A percentile compares a stretch with the other conserved stretches of the same genome.
Conservation (phyloP, 2,797 vertebrate genomes). For the Fistularia commersonii region DNA sequence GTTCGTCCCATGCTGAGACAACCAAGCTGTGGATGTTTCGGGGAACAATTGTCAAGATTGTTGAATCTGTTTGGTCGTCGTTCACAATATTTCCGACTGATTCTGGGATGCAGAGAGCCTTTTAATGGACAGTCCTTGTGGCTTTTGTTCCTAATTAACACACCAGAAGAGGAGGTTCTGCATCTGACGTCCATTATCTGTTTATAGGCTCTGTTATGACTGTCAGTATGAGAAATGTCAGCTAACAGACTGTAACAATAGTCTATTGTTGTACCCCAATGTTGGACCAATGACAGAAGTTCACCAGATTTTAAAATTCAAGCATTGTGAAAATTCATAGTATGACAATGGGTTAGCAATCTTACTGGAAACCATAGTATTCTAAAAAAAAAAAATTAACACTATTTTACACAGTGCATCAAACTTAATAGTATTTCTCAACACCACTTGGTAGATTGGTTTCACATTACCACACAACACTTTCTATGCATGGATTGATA, state of each 20-base stretch:
- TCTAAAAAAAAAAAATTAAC: too few species aligned
- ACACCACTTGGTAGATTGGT: too few species aligned
- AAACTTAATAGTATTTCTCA: too few species aligned
- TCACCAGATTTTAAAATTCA: too few species aligned
- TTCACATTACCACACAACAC: too few species aligned
- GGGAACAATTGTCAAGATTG: conserved; percentile 56
- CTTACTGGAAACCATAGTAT: too few species aligned
- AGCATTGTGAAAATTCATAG: too few species aligned
- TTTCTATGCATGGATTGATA: too few species aligned
- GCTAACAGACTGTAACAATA: not conserved
- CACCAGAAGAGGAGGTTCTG: conserved; percentile 26
- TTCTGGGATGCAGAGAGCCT: conserved; percentile 39
- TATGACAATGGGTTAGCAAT: too few species aligned
- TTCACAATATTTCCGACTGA: conserved; percentile 49
- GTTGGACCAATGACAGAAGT: too few species aligned
- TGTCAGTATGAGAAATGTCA: conserved; percentile 45
- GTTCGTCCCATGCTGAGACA: conserved; percentile 43
- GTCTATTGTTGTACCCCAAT: too few species aligned
- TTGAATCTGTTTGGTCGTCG: conserved; percentile 47
- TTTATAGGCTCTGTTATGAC: conserved; percentile 35
- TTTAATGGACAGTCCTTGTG: conserved; percentile 24
- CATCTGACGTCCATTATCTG: conserved; percentile 41
- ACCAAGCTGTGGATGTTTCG: conserved; percentile 38
- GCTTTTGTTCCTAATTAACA: conserved; percentile 33
- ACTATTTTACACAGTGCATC: too few species aligned